Conservation (phyloP, 2,797 vertebrate species). For the Eidolon dupreanum region DNA sequence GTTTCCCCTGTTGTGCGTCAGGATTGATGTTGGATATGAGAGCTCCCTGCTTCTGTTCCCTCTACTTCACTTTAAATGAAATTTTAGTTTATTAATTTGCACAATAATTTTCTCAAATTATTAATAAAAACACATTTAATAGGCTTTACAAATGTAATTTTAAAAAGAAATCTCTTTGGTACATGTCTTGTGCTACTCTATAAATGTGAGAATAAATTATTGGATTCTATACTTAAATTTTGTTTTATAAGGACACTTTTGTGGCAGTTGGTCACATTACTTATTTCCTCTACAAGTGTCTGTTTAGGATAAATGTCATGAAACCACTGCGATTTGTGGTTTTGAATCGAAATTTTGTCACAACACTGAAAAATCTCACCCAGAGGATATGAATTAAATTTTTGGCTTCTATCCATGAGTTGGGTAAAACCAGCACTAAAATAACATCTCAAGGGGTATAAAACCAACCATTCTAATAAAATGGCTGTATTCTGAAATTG, state of each 20-base stretch:
- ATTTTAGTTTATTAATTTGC: neutral
- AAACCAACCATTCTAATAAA: conserved; percentile 36
- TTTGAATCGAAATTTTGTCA: conserved; percentile 58
- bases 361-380: conserved; percentile 43
- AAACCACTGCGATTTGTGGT: conserved; percentile 60
- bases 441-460: conserved; percentile 26
- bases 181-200: neutral
- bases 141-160: neutral
- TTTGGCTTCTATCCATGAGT: conserved; percentile 19
- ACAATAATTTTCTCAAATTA: conserved; percentile 28
- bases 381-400: conserved; percentile 46
- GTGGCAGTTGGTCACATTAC: conserved; percentile 45
- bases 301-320: conserved; percentile 43
- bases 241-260: conserved; percentile 52
- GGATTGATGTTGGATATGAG: neutral
- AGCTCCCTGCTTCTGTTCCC: neutral
- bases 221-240: neutral
- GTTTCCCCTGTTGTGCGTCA: neutral
- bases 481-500: neutral
- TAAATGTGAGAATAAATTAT: neutral
- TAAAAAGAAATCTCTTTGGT: neutral
- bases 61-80: neutral
- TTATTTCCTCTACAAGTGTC: conserved; percentile 51
- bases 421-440: conserved; percentile 60
- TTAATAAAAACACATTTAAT: neutral